Evolutionary conservation across 92 coral and sea anemone genomes (phyloP).

Genomic region (Desmophyllum pertusum): DNA sequence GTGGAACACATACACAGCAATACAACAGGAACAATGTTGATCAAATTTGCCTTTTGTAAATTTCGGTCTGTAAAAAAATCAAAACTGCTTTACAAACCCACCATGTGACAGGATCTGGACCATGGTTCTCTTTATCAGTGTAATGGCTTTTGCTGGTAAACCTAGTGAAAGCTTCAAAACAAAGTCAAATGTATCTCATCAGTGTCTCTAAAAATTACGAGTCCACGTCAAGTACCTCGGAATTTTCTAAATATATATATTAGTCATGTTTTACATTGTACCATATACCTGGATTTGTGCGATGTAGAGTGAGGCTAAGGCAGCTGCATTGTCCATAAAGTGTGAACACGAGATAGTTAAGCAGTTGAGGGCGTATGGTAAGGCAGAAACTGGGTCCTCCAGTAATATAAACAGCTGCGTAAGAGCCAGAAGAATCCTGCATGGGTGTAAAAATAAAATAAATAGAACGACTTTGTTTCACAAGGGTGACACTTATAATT

Average conservation of each 20-base stretch:
- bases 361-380: constrained; percentile 87
- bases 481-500: too few species aligned
- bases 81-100: constrained; percentile 31
- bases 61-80: not conserved
- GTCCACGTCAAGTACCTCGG: not conserved
- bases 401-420: constrained; percentile 75
- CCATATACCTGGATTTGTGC: constrained; percentile 87
- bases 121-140: constrained; percentile 80
- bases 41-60: not conserved
- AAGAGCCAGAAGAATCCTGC: constrained; percentile 73
- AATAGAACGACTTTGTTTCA: too few species aligned
- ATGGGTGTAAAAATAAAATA: not conserved
- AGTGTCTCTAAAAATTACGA: not conserved
- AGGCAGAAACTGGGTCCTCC: constrained; percentile 80
- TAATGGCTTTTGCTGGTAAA: constrained; percentile 78
- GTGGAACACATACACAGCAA: not conserved
- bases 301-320: constrained; percentile 83
- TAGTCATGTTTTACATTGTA: not conserved
- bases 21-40: too few species aligned
- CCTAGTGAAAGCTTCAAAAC: constrained; percentile 70
- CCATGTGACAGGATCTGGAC: constrained; percentile 90
- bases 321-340: constrained; percentile 75
- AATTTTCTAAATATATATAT: too few species aligned
- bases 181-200: not conserved
- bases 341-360: constrained; percentile 77